Conservation (phyloP, 1,140 invertebrate species). For the Saccostrea glomerata region DNA sequence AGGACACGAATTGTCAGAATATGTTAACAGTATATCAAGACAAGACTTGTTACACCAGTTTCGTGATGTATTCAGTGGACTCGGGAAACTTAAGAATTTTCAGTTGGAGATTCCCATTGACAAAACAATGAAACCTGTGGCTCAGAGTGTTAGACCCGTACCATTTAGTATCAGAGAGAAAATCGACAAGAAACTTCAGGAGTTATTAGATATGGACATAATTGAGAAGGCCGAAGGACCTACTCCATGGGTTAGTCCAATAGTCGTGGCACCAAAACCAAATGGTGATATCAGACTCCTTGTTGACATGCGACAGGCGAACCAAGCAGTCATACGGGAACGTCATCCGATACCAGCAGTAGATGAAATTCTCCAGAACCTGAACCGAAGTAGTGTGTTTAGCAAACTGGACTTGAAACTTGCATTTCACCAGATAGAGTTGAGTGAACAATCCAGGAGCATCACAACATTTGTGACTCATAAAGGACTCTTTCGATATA, state of each 20-base stretch:
- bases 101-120: slow-evolving; percentile 59
- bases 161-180: slow-evolving; percentile 47
- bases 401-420: slow-evolving; percentile 59
- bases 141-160: slow-evolving; percentile 49
- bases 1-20: neutral
- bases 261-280: slow-evolving; percentile 54
- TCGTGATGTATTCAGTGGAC: slow-evolving; percentile 51
- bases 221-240: slow-evolving; percentile 48
- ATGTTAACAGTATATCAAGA: no score
- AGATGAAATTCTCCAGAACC: slow-evolving; percentile 56
- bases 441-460: slow-evolving; percentile 36
- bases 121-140: slow-evolving; percentile 49
- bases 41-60: neutral
- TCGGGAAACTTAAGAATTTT: slow-evolving; percentile 58
- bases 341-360: slow-evolving; percentile 43
- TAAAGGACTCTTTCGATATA: slow-evolving; percentile 52
- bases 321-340: slow-evolving; percentile 60
- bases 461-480: slow-evolving; percentile 63
- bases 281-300: slow-evolving; percentile 61
- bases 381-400: slow-evolving; percentile 59
- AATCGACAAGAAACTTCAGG: slow-evolving; percentile 49
- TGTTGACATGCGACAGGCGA: slow-evolving; percentile 68
- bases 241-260: slow-evolving; percentile 53
- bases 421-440: slow-evolving; percentile 44
- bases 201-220: slow-evolving; percentile 47